Base-by-base conservation (phyloP, 2,888 invertebrate species). In the Dexiosoma caninum region DNA sequence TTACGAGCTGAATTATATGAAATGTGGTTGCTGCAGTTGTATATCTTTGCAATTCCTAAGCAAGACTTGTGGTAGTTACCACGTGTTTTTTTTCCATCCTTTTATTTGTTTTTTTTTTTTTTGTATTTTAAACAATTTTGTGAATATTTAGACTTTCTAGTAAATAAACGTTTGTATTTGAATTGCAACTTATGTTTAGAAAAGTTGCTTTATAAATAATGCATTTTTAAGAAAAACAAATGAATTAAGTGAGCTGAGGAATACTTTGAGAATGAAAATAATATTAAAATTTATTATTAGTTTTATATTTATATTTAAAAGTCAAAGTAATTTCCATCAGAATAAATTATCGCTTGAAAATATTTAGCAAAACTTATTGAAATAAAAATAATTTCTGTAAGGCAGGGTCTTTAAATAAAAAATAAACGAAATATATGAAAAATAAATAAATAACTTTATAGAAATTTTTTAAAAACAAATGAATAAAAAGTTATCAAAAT, bases 1-100 rank as follows among this genome's bases (percentile, higher is more conserved):
- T 72, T 67, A 69, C 16, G 69, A 40, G 70, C 42, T 62, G 62
- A 81, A 69, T 72, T 77, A 77, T 77, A 77, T 72, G 76, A 76
- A 69, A 72, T 72, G 71, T 77, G 55, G 67, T 62, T 77, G 14
- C 16, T 74, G 44, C 42, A 12, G 37, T 27, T 51, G 37, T 16
- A 27, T 30, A 12, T 51, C 14, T 19, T 51, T 27, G 40, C 1
- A 66, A 27, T 12, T 51, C 16, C 37, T 66, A 66, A 57, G 62
- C 27, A 51, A 60, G 69, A 53, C 51, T 27, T 64, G 44, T 42
- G 21, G 44, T 44, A 35, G 21, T 70, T 46, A 37, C 46, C 27
- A 35, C 35, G 35, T 46, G 44, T 16, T 35, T 32, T 49, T 55
- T 55, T 53, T 62, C 49, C 49, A 46, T 62, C 19, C 30, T 32